A percentile compares a stretch with the other conserved stretches of the same genome.
Evolutionary conservation across 2,797 vertebrate species (phyloP).

Genomic region (Gymnoscopelus braueri): DNA sequence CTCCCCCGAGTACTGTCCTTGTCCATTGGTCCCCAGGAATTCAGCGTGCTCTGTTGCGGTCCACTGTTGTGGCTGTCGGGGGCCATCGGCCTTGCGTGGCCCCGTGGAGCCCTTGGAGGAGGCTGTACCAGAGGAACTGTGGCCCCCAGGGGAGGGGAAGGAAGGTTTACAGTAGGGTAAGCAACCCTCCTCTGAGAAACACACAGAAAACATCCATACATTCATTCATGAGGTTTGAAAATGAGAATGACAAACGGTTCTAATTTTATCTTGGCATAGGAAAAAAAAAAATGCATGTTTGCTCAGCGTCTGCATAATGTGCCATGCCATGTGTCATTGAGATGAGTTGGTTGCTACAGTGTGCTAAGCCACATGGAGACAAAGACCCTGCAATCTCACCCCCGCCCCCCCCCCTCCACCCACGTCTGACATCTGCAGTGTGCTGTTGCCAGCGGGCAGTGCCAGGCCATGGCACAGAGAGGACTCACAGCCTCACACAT

Average conservation of each 20-base stretch:
- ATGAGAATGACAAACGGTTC: neutral
- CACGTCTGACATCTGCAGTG: constrained; percentile 64
- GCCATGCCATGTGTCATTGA: neutral
- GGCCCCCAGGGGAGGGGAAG: constrained; percentile 95
- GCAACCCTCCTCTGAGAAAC: constrained; percentile 89
- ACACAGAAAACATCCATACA: constrained; percentile 35
- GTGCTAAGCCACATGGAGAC: constrained; percentile 31
- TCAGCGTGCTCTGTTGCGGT: constrained; percentile 91
- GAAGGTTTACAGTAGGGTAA: constrained; percentile 96
- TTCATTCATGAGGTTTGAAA: constrained; percentile 20
- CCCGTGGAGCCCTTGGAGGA: constrained; percentile 98
- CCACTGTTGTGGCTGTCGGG: constrained; percentile 89
- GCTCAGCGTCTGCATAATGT: neutral
- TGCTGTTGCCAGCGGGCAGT: constrained; percentile 63
- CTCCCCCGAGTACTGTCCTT: constrained; percentile 95
- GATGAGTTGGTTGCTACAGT: neutral
- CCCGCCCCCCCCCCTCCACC: constrained; percentile 6
- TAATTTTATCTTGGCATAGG: constrained; percentile 35
- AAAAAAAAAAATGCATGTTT: constrained; percentile 1
- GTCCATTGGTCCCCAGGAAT: constrained; percentile 91
- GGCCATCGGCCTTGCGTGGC: constrained; percentile 91
- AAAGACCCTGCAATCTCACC: constrained; percentile 40
- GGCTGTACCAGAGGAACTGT: constrained; percentile 96
- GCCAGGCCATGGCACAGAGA: constrained; percentile 64
- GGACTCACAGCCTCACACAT: constrained; percentile 62